Evolutionary conservation across 2,888 invertebrate species (phyloP), one percentile per base, ranked within the genome.

Genomic region (Acrocyrtus sp.): DNA sequence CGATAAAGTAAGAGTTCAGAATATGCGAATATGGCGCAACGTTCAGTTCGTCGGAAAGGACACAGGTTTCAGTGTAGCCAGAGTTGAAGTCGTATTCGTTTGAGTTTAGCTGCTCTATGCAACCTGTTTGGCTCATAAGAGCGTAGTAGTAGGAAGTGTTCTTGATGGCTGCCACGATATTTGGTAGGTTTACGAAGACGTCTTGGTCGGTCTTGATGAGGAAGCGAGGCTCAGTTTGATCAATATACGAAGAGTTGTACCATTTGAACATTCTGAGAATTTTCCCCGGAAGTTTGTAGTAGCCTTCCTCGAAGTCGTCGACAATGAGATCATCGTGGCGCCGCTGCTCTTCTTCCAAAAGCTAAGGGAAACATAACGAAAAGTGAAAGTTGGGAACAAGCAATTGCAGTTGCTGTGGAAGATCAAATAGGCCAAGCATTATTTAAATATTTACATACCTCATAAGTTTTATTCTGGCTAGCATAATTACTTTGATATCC

Each of bases 161-260:
- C n/a, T 43, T 29, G 1, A 75, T 43, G 2, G 57, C n/a, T 6
- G n/a, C 26, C 0, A 68, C 58, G 12, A 75, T 2, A n/a, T 48
- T 58, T 24, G 72, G 75, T 34, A 75, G 27, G 21, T 75, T 62
- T 5, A 75, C 39, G 34, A 75, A 75, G 5, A 75, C 75, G 24
- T 75, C 75, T 0, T 75, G 67, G 17, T 75, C 75, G 22, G 75
- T 68, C 58, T 75, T 75, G 1, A 75, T 26, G 27, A 67, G 56
- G 29, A 51, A 75, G 17, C 58, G 10, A 0, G 75, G 72, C 21
- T 61, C 41, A 27, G 54, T 58, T 21, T 67, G 34, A 6, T 53
- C 45, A 6, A 48, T 24, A 22, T 72, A 65, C 2, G 61, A 48
- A 5, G 67, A 29, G 22, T 62, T 53, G 34, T 63, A 75, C 75